Base-by-base conservation (phyloP, 2,888 invertebrate genomes). In the Epistrophe eligans region DNA sequence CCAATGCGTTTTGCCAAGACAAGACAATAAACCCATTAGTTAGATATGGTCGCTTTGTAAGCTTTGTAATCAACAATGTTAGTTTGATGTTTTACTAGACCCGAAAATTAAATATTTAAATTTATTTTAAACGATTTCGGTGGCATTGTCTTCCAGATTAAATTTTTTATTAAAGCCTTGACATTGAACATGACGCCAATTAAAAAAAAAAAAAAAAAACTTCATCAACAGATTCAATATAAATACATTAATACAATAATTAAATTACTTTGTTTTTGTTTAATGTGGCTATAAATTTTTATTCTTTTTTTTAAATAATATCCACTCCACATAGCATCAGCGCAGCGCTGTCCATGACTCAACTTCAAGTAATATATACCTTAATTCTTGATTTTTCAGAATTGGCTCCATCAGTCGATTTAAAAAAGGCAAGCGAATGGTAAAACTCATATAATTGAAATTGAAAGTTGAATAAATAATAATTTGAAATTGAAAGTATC, bases 401-500 rank as follows among this genome's bases (percentile, higher is more conserved):
- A 64, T 28, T 45, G 9, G 7, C 5, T 0, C 4, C 17, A 67
- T 35, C 15, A 67, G 24, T 35, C 38, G 67, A 64, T 45, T 45
- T 11, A 1, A 45, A 64, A 28, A 45, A 64, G 32, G 11, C 45
- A 32, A 52, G 9, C 19, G 19, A 38, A 67, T 38, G 19, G 3
- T 38, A 19, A 38, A 52, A 50, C 19, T 38, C 35, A 50, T 38
- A 24, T 24, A 67, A 67, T 52, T 67, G 52, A 67, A 38, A 52
- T 38, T 40, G 24, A 67, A 67, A 67, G 17, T 32, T 24, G 24
- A 24, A 24, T 24, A 24, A 24, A 24, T 24, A 24, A 24, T 24
- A 67, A 67, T 52, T 52, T 67, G 52, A 67, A 38, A 52, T 38
- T 40, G 24, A 67, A 67, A 67, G 17, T 32, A 67, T 52, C 19